phyloP scores from a whole-genome alignment of 2,888 invertebrate genomes.

The Ceratothoa steindachneri region DNA sequence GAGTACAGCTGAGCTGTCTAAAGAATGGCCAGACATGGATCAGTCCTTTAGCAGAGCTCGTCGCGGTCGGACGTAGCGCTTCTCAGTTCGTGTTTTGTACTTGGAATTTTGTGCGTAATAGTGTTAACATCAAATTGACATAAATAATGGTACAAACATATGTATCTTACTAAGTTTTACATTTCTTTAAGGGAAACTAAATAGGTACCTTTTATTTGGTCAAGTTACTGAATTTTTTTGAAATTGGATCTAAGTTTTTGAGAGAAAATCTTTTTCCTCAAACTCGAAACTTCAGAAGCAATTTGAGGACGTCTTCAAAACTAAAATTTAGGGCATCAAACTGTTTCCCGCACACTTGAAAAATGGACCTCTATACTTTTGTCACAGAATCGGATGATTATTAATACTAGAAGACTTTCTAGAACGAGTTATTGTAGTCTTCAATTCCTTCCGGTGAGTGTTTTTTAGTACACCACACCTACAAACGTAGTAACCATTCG shows the following conservation, averaged over 20 bases:
- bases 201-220: neutral
- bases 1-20: constrained; percentile 44
- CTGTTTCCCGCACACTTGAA: neutral
- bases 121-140: neutral
- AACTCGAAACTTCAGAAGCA: neutral
- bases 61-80: constrained; percentile 42
- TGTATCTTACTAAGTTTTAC: neutral
- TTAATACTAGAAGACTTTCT: too few species aligned
- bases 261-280: neutral
- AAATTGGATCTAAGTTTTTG: neutral
- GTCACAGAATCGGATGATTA: too few species aligned
- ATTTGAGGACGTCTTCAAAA: neutral
- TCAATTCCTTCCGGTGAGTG: too few species aligned
- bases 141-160: neutral
- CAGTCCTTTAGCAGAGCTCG: constrained; percentile 42
- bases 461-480: too few species aligned
- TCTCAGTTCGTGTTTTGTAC: constrained; percentile 26
- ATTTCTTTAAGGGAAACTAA: neutral
- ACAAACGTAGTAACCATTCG: too few species aligned
- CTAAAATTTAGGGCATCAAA: neutral
- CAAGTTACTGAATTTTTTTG: neutral
- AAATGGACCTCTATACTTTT: too few species aligned
- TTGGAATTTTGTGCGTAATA: neutral
- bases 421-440: too few species aligned
- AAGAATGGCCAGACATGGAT: constrained; percentile 39